phyloP scores from a whole-genome alignment of 2,113 vertebrate genomes.

The Onychorhynchus coronatus region DNA sequence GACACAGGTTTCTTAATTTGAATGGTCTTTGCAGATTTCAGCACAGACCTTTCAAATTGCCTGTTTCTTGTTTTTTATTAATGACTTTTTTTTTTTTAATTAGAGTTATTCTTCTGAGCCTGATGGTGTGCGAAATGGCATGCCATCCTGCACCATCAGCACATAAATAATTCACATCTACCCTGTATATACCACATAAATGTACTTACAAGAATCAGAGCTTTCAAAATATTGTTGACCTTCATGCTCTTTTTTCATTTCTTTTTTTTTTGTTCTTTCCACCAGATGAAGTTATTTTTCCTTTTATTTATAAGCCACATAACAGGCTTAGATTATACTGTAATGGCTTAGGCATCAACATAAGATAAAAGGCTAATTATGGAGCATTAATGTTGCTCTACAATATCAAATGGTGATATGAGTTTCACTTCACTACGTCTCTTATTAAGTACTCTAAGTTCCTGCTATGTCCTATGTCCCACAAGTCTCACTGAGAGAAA shows the following conservation, averaged over 20 bases:
- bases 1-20: neutral
- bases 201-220: neutral
- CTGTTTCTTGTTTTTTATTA: neutral
- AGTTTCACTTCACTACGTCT: neutral
- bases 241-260: neutral
- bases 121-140: constrained; percentile 29
- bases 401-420: neutral
- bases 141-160: neutral
- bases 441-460: neutral
- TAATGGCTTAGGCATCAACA: neutral
- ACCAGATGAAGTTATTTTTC: neutral
- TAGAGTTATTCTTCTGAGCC: neutral
- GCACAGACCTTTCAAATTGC: neutral
- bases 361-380: neutral
- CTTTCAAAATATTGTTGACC: neutral
- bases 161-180: constrained; percentile 27
- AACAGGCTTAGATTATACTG: neutral
- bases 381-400: neutral
- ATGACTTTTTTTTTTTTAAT: neutral
- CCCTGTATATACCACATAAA: neutral
- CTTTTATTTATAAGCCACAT: neutral
- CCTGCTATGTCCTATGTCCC: neutral
- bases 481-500: neutral
- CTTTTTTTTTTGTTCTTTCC: neutral
- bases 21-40: neutral